Percentiles rank a stretch among this genome's conserved stretches.
phyloP scores from a whole-genome alignment of 1,140 invertebrate genomes.

The Zaprionus kolodkinae region DNA sequence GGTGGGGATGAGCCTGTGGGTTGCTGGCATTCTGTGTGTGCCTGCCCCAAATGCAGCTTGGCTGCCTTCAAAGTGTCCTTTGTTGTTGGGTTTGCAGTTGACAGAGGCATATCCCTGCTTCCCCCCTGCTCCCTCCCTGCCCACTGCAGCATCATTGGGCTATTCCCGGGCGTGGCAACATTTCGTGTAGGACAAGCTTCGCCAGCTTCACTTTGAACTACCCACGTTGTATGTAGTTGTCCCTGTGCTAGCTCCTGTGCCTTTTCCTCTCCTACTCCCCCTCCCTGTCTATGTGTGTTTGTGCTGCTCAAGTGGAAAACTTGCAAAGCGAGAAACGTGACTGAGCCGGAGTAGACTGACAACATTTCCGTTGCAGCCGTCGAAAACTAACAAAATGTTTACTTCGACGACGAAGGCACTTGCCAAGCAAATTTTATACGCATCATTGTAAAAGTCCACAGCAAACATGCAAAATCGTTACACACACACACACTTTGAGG shows the following conservation, averaged over 20 bases:
- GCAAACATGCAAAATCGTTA: slow-evolving; percentile 38
- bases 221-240: slow-evolving; percentile 5
- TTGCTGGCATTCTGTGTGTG: slow-evolving; percentile 25
- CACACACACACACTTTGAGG: neutral
- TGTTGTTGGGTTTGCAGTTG: slow-evolving; percentile 50
- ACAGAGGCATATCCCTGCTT: slow-evolving; percentile 11
- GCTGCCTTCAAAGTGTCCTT: slow-evolving; percentile 29
- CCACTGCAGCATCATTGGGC: neutral
- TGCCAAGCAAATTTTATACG: slow-evolving; percentile 22
- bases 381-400: slow-evolving; percentile 34
- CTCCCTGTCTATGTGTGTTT: slow-evolving; percentile 1
- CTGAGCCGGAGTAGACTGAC: slow-evolving; percentile 34
- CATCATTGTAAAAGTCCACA: slow-evolving; percentile 28
- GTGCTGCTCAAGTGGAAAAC: slow-evolving; percentile 36
- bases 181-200: slow-evolving; percentile 49
- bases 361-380: slow-evolving; percentile 56
- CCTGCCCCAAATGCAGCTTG: slow-evolving; percentile 21
- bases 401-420: slow-evolving; percentile 7
- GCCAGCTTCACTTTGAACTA: slow-evolving; percentile 48
- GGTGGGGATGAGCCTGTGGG: neutral
- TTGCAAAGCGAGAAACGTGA: slow-evolving; percentile 38
- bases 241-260: neutral
- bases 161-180: slow-evolving; percentile 38
- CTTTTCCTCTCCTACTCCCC: neutral
- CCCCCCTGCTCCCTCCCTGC: slow-evolving; percentile 5